These are phyloP conservation scores for Chaetodon auriga DNA, from an alignment of 2,113 vertebrate genomes.

Conservation along the genomic window DNA sequence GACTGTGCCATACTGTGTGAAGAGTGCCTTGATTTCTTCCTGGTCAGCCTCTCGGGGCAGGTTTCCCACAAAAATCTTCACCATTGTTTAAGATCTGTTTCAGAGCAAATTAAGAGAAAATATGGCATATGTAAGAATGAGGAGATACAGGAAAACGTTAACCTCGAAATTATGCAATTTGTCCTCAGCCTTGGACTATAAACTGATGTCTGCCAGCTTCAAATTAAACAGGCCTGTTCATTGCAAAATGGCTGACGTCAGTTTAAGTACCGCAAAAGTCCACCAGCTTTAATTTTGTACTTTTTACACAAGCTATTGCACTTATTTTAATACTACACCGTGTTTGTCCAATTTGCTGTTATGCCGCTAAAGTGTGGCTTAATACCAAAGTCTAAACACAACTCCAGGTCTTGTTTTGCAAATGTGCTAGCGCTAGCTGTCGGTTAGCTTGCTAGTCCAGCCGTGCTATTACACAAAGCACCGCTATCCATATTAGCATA, in stretches of 20 bases:
- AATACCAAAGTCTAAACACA: accelerated
- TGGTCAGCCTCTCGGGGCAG: slow-evolving; percentile 83
- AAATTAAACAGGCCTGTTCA: neutral
- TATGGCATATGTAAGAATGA: neutral
- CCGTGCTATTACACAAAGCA: slow-evolving; percentile 11
- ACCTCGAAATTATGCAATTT: neutral
- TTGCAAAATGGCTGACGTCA: slow-evolving; percentile 37
- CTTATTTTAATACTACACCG: neutral
- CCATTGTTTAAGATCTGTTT: slow-evolving; percentile 75
- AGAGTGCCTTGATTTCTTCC: slow-evolving; percentile 84
- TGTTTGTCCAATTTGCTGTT: accelerated
- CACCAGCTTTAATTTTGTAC: neutral
- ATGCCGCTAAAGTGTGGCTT: accelerated
- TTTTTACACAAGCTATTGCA: neutral
- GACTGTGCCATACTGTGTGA: slow-evolving; percentile 82
- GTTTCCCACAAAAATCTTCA: slow-evolving; percentile 89
- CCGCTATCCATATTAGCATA: neutral
- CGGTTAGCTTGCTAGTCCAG: neutral
- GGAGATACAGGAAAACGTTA: neutral
- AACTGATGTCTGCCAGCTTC: neutral
- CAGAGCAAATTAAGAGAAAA: neutral
- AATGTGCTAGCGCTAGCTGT: neutral
- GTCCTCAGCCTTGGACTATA: neutral
- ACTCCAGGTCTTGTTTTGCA: neutral
- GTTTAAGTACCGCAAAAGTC: neutral